A percentile compares a stretch with the other conserved stretches of the same genome.
These are phyloP conservation scores for Axinella damicornis DNA, from an alignment of 37 sponge, comb jelly and placozoan genomes.

Conservation along the genomic window DNA sequence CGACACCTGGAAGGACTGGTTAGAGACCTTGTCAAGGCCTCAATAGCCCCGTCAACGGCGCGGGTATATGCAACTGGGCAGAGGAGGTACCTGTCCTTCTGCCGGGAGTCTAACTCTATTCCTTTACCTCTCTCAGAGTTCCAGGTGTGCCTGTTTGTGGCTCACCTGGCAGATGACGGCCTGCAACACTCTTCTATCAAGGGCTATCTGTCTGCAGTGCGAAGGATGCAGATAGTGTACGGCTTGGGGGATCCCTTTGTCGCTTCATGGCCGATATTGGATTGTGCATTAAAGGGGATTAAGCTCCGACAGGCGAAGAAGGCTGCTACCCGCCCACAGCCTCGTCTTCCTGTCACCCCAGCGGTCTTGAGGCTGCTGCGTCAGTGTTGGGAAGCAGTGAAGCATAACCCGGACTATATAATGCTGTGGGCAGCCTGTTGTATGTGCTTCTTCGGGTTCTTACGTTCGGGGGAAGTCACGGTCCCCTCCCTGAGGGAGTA, in stretches of 20 bases:
- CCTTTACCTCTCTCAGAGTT: neutral
- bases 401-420: neutral
- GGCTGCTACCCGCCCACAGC: neutral
- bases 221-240: constrained; percentile 7
- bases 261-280: neutral
- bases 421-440: constrained; percentile 68
- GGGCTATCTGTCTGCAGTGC: neutral
- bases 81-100: neutral
- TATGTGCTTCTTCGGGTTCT: constrained; percentile 56
- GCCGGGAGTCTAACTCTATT: neutral
- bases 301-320: constrained; percentile 5
- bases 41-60: neutral
- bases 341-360: neutral
- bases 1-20: neutral
- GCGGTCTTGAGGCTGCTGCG: neutral
- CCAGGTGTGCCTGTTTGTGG: neutral
- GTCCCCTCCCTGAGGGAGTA: constrained; percentile 22
- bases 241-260: constrained; percentile 20
- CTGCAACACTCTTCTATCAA: constrained; percentile 6
- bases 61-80: neutral
- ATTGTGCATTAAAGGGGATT: constrained; percentile 3
- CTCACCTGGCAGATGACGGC: neutral
- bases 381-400: neutral
- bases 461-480: constrained; percentile 46
- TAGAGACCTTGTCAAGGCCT: constrained; percentile 2